Evolutionary conservation across 2,113 vertebrate genomes (phyloP), one percentile per base, ranked within the genome.

Genomic region (Spea bombifrons): DNA sequence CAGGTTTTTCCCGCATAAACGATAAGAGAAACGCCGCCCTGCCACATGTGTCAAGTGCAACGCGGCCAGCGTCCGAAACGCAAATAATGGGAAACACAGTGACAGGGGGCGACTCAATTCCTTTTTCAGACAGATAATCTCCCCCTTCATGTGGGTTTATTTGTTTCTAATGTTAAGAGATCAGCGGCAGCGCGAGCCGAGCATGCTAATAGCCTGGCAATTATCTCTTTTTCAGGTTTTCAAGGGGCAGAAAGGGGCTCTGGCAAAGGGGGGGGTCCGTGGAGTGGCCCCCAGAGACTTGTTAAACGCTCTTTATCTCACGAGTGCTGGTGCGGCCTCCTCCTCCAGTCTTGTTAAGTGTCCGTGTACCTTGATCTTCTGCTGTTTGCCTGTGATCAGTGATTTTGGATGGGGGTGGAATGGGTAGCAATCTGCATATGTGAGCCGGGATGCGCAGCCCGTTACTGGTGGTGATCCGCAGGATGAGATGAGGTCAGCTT

Each of bases 281-380:
- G 90, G 88, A 96, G 92, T 94, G 89, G 92, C 91, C 95, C 95
- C 94, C 81, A 82, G 95, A 93, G 95, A 94, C 95, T 97, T 97
- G 95, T 97, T 98, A 97, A 95, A 93, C 93, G 90, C 90, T 93
- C 90, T 92, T 95, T 88, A 94, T 80, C 78, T 80, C 65, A 95
- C 94, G 96, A 97, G 93, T 94, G 94, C 94, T 94, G 93, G 94
- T 94, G 95, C 94, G 95, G 94, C 96, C 95, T 96, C 95, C 94
- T 92, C 93, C 94, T 94, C 93, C 90, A 91, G 94, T 93, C 92
- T 94, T 90, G 91, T 92, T 93, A 93, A 93, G 92, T 88, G 83
- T 61, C 66, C 63, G 10, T 80, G 45, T 74, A 80, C 71, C 78
- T 74, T 80, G 78, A 80, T 88, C 89, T 88, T 84, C 83, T 84